phyloP scores from a whole-genome alignment of 2,888 invertebrate genomes.

The Drosophila koepferae region DNA sequence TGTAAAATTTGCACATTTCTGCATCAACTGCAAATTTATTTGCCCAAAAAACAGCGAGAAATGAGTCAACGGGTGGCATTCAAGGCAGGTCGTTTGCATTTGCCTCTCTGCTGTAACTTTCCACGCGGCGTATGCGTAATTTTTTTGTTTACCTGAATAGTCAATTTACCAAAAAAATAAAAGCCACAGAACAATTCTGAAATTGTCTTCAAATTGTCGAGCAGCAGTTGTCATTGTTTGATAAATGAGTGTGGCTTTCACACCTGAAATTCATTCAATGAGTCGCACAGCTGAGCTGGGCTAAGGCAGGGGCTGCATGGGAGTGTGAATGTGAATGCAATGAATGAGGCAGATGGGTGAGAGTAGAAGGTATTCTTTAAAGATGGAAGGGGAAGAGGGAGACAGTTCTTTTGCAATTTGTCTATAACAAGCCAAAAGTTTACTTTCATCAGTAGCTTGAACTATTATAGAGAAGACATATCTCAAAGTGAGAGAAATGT shows the following conservation, averaged over 20 bases:
- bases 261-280: constrained; percentile 25
- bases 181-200: constrained; percentile 28
- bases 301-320: too few species aligned
- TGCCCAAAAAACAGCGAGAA: constrained; percentile 31
- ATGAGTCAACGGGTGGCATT: constrained; percentile 46
- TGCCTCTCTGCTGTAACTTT: constrained; percentile 47
- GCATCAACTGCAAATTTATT: constrained; percentile 76
- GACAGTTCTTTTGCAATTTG: too few species aligned
- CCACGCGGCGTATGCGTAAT: constrained; percentile 56
- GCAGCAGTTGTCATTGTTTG: constrained; percentile 64
- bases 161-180: constrained; percentile 12
- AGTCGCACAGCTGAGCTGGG: too few species aligned
- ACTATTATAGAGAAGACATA: too few species aligned
- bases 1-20: constrained; percentile 77
- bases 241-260: constrained; percentile 60
- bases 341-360: too few species aligned
- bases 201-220: constrained; percentile 20
- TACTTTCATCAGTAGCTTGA: too few species aligned
- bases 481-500: too few species aligned
- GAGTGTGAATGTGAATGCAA: too few species aligned
- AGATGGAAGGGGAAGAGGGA: too few species aligned
- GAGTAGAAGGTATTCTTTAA: too few species aligned
- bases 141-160: constrained; percentile 31
- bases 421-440: too few species aligned
- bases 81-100: constrained; percentile 59